Percentiles rank a stretch among this genome's conserved stretches.
phyloP scores from a whole-genome alignment of 2,113 vertebrate genomes.

The Glaucomys volans region DNA sequence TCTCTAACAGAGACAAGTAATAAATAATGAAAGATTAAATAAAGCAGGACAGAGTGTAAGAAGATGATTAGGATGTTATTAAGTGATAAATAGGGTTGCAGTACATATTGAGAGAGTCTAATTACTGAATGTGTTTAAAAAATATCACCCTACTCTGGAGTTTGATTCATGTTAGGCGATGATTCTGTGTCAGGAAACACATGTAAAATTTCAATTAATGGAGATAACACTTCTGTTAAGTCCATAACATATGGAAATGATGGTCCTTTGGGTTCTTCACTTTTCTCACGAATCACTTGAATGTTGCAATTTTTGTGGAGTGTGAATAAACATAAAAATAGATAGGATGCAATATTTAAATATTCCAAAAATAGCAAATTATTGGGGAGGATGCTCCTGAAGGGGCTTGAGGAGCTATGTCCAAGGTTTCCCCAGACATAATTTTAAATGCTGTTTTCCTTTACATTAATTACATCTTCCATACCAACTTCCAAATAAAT shows the following conservation, averaged over 20 bases:
- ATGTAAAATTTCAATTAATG: background rate
- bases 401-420: background rate
- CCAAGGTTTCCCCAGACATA: background rate
- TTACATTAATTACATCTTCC: background rate
- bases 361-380: background rate
- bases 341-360: background rate
- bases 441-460: background rate
- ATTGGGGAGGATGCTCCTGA: background rate
- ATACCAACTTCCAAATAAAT: background rate
- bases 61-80: background rate
- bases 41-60: background rate
- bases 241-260: no score
- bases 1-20: background rate
- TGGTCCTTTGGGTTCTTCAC: background rate
- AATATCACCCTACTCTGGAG: background rate
- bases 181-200: background rate
- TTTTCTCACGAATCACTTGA: background rate
- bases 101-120: no score
- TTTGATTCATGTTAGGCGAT: background rate
- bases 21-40: background rate
- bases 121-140: background rate
- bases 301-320: background rate
- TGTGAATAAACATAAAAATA: no score
- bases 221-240: background rate
- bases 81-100: background rate